Conservation (phyloP, 64 coral and sea anemone species). For the Orbicella faveolata region DNA sequence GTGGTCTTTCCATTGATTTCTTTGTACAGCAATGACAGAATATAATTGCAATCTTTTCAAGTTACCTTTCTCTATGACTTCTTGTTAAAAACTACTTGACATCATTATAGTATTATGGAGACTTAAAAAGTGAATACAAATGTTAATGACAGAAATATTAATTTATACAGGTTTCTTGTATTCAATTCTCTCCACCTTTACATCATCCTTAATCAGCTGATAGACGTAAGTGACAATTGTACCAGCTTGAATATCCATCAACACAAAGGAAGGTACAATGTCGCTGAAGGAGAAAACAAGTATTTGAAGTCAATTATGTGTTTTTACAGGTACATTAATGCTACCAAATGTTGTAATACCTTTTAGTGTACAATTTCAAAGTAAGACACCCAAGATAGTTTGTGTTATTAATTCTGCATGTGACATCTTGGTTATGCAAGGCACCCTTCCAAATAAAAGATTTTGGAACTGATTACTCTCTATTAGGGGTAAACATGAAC, state of each 20-base stretch:
- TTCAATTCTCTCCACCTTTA: conserved; percentile 99
- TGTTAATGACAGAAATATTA: not conserved
- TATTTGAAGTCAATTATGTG: too few species aligned
- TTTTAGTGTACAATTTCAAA: too few species aligned
- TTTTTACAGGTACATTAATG: too few species aligned
- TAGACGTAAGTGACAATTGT: conserved; percentile 98
- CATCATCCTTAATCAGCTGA: conserved; percentile 93
- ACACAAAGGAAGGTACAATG: conserved; percentile 88
- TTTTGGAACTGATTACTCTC: too few species aligned
- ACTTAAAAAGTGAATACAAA: conserved; percentile 9
- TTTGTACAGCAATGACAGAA: not conserved
- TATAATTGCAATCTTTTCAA: not conserved
- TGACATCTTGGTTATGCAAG: too few species aligned
- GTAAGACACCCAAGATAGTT: too few species aligned
- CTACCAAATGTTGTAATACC: too few species aligned
- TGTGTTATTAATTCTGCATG: too few species aligned
- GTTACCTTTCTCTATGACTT: not conserved
- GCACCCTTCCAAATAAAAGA: too few species aligned
- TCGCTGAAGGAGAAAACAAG: conserved; percentile 31
- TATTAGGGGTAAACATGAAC: too few species aligned
- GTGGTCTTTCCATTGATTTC: not conserved
- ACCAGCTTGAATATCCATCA: conserved; percentile 97
- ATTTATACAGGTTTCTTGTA: conserved; percentile 84
- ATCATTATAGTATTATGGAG: not conserved
- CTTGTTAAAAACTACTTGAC: conserved; percentile 4